Percentiles rank a stretch among this genome's conserved stretches.
phyloP scores from a whole-genome alignment of 2,113 vertebrate genomes.

The Erythrocercus mccallii region DNA sequence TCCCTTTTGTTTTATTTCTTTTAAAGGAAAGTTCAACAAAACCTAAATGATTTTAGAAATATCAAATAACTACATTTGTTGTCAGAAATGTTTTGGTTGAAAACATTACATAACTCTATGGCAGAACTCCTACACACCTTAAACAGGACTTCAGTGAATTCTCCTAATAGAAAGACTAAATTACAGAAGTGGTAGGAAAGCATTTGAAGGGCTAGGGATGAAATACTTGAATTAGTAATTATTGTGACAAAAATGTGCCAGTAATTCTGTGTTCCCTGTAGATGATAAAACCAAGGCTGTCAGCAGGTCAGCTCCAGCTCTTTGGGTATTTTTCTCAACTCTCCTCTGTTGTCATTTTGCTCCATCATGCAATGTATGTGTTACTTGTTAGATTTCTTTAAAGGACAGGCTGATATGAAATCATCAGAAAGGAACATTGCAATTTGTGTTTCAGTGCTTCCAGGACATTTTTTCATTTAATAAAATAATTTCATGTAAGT shows the following conservation, averaged over 20 bases:
- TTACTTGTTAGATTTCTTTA: background rate
- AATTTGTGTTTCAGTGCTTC: background rate
- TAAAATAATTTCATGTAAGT: background rate
- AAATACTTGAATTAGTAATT: background rate
- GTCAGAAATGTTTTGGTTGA: background rate
- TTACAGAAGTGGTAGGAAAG: background rate
- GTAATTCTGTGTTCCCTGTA: background rate
- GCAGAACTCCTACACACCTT: background rate
- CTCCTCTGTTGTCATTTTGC: background rate
- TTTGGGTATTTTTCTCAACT: rapidly evolving
- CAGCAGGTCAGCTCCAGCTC: background rate
- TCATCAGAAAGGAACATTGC: background rate
- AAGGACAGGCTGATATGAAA: background rate
- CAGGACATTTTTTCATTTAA: background rate
- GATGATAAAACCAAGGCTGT: background rate
- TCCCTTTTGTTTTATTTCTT: background rate
- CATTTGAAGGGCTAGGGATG: rapidly evolving
- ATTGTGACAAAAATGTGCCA: background rate
- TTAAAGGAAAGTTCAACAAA: background rate
- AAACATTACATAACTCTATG: background rate
- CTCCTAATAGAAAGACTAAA: background rate
- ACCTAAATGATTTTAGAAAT: background rate
- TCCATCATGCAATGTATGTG: too few species aligned
- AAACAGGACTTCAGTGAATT: background rate
- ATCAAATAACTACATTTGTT: background rate